These are phyloP conservation scores for Pyrocephalus nanus DNA, from an alignment of 2,797 vertebrate species.

Conservation along the genomic window DNA sequence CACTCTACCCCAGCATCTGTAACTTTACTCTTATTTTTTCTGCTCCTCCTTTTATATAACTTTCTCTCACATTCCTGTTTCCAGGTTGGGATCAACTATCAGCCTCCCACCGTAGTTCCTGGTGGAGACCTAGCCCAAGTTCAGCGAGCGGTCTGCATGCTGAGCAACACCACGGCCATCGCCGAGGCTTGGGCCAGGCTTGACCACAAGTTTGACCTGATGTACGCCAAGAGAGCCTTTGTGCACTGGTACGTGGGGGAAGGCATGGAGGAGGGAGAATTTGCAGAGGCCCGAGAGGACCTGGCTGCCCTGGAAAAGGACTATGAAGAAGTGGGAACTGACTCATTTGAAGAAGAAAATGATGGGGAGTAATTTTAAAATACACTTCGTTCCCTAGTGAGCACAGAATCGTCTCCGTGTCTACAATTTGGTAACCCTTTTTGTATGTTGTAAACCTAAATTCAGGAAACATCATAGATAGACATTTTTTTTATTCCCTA, in stretches of 20 bases:
- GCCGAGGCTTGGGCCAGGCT: slow-evolving; percentile 93
- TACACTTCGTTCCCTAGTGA: neutral
- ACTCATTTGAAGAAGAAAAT: slow-evolving; percentile 79
- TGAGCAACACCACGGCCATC: slow-evolving; percentile 94
- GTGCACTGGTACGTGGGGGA: slow-evolving; percentile 97
- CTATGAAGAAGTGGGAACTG: slow-evolving; percentile 93
- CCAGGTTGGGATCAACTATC: slow-evolving; percentile 95
- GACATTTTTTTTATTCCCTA: neutral
- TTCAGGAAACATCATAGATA: neutral
- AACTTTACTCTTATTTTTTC: neutral
- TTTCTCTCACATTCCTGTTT: slow-evolving; percentile 12
- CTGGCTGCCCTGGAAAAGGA: slow-evolving; percentile 96
- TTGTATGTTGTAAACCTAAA: neutral
- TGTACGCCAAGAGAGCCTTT: slow-evolving; percentile 96
- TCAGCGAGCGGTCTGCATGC: slow-evolving; percentile 92
- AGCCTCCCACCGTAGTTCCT: slow-evolving; percentile 90
- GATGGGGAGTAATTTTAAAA: slow-evolving; percentile 75
- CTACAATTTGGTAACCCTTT: neutral
- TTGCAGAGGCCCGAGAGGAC: slow-evolving; percentile 92
- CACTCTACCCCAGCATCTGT: neutral
- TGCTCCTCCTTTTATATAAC: neutral
- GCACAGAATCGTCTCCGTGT: neutral
- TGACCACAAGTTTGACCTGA: slow-evolving; percentile 95
- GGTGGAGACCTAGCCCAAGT: slow-evolving; percentile 91
- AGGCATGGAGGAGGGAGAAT: slow-evolving; percentile 97